Evolutionary conservation across 2,888 invertebrate genomes (phyloP).

Genomic region (Phragmatobia fuliginosa): DNA sequence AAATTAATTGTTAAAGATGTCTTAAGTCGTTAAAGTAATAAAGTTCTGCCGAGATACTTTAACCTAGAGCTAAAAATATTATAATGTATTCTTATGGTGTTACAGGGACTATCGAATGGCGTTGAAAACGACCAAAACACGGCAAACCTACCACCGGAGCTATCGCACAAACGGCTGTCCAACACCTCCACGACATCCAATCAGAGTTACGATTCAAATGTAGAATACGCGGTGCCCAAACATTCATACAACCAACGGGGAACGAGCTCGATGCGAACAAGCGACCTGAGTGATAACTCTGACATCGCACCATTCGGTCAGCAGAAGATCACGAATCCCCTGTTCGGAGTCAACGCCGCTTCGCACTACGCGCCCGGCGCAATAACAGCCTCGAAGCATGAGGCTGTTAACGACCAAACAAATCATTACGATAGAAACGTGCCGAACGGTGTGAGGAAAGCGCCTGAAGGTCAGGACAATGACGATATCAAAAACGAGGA

Average conservation of each 20-base stretch:
- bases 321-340: slow-evolving; percentile 76
- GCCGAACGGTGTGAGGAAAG: slow-evolving; percentile 87
- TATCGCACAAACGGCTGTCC: slow-evolving; percentile 78
- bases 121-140: slow-evolving; percentile 82
- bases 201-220: slow-evolving; percentile 80
- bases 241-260: slow-evolving; percentile 70
- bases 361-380: slow-evolving; percentile 79
- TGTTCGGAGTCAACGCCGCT: slow-evolving; percentile 83
- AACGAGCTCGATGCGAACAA: slow-evolving; percentile 56
- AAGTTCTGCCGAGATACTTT: no score
- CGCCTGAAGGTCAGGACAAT: slow-evolving; percentile 94
- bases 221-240: slow-evolving; percentile 78
- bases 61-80: background rate
- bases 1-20: background rate
- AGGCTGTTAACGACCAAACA: slow-evolving; percentile 60
- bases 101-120: slow-evolving; percentile 83
- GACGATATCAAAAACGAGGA: slow-evolving; percentile 89
- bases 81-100: slow-evolving; percentile 27
- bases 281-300: slow-evolving; percentile 65
- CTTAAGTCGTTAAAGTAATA: background rate
- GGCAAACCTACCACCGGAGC: slow-evolving; percentile 71
- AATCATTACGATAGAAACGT: slow-evolving; percentile 72
- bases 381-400: slow-evolving; percentile 51
- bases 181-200: slow-evolving; percentile 80
- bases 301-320: slow-evolving; percentile 63